Conservation (phyloP, 2,113 vertebrate genomes). For the Periophthalmus modestus region DNA sequence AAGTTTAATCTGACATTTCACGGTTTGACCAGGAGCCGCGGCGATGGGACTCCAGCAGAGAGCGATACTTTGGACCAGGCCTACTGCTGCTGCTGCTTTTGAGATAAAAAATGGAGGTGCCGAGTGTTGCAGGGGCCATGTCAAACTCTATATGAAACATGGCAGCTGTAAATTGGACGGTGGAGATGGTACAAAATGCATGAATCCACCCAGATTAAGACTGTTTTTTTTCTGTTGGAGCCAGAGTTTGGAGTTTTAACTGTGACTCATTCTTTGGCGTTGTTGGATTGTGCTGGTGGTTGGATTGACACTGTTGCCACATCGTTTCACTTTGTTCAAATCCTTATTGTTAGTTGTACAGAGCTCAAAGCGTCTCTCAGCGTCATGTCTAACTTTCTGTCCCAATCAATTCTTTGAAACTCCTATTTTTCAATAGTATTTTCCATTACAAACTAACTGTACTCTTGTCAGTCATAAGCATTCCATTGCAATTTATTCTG, state of each 20-base stretch:
- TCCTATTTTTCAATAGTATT: too few species aligned
- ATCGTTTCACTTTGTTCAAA: too few species aligned
- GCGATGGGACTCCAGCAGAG: slow-evolving; percentile 26
- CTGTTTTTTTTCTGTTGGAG: slow-evolving; percentile 18
- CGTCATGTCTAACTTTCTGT: too few species aligned
- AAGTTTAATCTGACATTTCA: slow-evolving; percentile 15
- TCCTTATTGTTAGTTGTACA: too few species aligned
- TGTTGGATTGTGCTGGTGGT: too few species aligned
- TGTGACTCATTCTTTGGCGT: neutral
- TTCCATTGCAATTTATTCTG: too few species aligned
- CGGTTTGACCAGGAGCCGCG: slow-evolving; percentile 8
- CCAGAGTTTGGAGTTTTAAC: neutral
- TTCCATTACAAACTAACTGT: too few species aligned
- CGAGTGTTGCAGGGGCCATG: slow-evolving; percentile 40
- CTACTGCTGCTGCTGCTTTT: slow-evolving; percentile 27
- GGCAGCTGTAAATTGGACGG: slow-evolving; percentile 66
- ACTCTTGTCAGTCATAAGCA: too few species aligned
- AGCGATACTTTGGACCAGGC: slow-evolving; percentile 33
- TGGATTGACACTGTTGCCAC: too few species aligned
- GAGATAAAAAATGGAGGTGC: slow-evolving; percentile 66
- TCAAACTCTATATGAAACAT: slow-evolving; percentile 66
- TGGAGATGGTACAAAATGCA: slow-evolving; percentile 65
- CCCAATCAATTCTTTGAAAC: too few species aligned
- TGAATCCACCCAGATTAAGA: slow-evolving; percentile 41
- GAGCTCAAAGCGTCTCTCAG: too few species aligned